phyloP scores from a whole-genome alignment of 2,888 invertebrate species.

The Melinopterus prodromus region DNA sequence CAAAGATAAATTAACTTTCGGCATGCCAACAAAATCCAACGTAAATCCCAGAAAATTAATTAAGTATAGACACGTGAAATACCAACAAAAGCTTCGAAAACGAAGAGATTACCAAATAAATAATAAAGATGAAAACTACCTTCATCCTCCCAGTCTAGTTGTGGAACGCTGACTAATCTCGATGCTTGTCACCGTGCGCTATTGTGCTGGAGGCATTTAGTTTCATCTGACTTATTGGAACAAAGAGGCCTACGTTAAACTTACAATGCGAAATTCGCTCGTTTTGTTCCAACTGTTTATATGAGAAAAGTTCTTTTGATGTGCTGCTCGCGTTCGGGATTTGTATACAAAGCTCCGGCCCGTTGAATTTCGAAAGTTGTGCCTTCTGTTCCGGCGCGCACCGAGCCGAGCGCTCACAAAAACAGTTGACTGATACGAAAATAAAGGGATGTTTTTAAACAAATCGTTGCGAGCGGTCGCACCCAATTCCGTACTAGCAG shows the following conservation, averaged over 20 bases:
- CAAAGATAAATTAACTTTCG: too few relatives aligned
- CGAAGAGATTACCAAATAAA: neutral
- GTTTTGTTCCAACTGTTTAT: constrained; percentile 16
- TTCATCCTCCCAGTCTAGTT: neutral
- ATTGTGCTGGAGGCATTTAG: constrained; percentile 9
- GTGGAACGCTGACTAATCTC: neutral
- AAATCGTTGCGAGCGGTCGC: neutral
- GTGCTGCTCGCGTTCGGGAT: neutral
- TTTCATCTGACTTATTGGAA: constrained; percentile 15
- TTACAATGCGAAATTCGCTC: constrained; percentile 10
- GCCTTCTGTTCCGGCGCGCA: neutral
- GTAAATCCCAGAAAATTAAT: neutral
- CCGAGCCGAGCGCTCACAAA: neutral
- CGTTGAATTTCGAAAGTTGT: neutral
- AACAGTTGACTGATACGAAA: constrained; percentile 4
- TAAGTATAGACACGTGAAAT: neutral
- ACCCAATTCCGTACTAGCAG: neutral
- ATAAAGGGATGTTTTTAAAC: neutral
- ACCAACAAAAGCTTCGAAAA: neutral
- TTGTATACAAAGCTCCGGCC: neutral
- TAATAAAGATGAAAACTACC: neutral
- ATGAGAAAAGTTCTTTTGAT: constrained; percentile 22
- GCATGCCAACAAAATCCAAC: too few relatives aligned
- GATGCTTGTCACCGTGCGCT: neutral
- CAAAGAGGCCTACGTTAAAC: constrained; percentile 20